phyloP scores from a whole-genome alignment of 2,113 vertebrate genomes.

The pig (Sus scrofa) region T2T-Sscrofa CM000819.6:26995001-26995500 shows the following conservation, averaged over 20 bases:
- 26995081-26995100: not conserved
- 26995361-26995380: no score
- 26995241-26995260: not conserved
- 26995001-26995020: not conserved
- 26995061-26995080: conserved; percentile 45
- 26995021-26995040: not conserved
- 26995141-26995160: not conserved
- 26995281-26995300: not conserved
- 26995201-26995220: not conserved
- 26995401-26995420: no score
- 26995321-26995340: no score
- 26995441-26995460: no score
- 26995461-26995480: not conserved
- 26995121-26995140: not conserved
- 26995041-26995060: not conserved
- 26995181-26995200: not conserved
- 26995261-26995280: not conserved
- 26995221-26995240: not conserved
- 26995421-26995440: no score
- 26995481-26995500: not conserved
- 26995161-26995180: not conserved
- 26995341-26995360: no score
- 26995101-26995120: not conserved
- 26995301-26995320: not conserved
- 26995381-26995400: no score